These are phyloP conservation scores for Ophion slaviceki DNA, from an alignment of 2,888 invertebrate species.

Conservation along the genomic window DNA sequence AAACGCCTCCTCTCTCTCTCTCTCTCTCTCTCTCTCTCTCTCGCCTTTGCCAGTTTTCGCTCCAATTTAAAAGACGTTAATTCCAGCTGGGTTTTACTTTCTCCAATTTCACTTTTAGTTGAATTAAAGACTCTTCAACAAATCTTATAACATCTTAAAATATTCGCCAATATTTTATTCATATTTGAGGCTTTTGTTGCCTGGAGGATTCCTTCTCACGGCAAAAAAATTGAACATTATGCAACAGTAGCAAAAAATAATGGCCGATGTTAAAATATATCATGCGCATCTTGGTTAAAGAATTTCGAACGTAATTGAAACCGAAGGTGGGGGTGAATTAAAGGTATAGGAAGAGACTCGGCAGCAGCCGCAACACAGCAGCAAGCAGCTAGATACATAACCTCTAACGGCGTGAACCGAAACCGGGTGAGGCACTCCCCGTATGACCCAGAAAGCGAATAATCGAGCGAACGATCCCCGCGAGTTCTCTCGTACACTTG, in stretches of 20 bases:
- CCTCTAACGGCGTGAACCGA: slow-evolving; percentile 59
- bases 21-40: too few relatives aligned
- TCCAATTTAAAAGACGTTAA: too few relatives aligned
- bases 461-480: slow-evolving; percentile 66
- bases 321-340: slow-evolving; percentile 45
- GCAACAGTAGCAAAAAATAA: background rate
- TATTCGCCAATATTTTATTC: background rate
- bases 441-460: slow-evolving; percentile 68
- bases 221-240: background rate
- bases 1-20: too few relatives aligned
- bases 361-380: slow-evolving; percentile 61
- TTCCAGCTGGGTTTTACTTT: too few relatives aligned
- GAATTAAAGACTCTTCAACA: background rate
- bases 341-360: slow-evolving; percentile 55
- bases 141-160: background rate
- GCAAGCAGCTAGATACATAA: slow-evolving; percentile 44
- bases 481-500: slow-evolving; percentile 57
- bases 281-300: background rate
- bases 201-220: background rate
- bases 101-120: too few relatives aligned
- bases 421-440: slow-evolving; percentile 68
- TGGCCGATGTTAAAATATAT: background rate
- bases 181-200: too few relatives aligned
- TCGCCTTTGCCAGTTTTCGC: too few relatives aligned
- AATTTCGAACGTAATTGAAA: background rate